Conservation (phyloP, 2,113 vertebrate species). For the Menura novaehollandiae region DNA sequence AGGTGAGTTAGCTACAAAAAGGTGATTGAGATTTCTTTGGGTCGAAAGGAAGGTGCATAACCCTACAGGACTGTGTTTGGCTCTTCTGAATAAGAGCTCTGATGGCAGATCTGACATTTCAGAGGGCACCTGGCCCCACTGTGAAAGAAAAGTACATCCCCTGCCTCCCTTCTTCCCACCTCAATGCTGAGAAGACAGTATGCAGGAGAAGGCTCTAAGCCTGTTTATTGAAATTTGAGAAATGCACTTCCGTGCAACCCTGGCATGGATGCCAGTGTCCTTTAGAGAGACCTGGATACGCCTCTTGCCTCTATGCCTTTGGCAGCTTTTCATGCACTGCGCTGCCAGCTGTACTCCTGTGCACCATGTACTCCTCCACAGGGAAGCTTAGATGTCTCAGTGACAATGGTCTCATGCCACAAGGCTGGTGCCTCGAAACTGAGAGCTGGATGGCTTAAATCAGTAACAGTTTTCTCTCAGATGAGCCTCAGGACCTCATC, state of each 20-base stretch:
- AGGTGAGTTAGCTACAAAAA: not conserved
- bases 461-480: not conserved
- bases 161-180: not conserved
- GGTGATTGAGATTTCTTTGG: not conserved
- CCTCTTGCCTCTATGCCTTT: not conserved
- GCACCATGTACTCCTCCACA: accelerated
- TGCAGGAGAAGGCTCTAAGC: not conserved
- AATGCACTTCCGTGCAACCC: not conserved
- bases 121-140: not conserved
- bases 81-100: not conserved
- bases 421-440: not conserved
- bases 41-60: not conserved
- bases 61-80: not conserved
- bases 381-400: not conserved
- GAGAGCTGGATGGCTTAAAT: not conserved
- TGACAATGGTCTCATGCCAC: not conserved
- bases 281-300: not conserved
- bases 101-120: not conserved
- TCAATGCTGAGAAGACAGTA: not conserved
- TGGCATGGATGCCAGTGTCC: not conserved
- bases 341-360: not conserved
- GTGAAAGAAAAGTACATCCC: not conserved
- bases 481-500: not conserved
- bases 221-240: not conserved
- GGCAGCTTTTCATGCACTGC: not conserved